Evolutionary conservation across 1,140 invertebrate species (phyloP), one percentile per base, ranked within the genome.

Genomic region (Bombus picipes): DNA sequence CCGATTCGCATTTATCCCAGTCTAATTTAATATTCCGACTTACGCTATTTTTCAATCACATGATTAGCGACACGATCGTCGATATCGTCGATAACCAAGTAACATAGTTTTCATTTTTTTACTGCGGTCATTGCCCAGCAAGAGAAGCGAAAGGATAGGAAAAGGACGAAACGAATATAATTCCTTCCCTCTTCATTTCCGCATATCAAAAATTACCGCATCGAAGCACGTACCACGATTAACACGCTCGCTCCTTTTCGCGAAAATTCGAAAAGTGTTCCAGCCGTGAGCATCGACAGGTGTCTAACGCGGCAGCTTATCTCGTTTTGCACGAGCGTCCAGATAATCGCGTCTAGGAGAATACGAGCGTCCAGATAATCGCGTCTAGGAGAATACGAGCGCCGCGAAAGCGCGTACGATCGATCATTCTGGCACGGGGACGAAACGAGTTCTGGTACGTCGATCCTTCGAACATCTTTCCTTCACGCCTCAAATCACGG

Each of bases 391-490:
- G 82, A 32, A 47, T 3, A 25, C 28, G n/a, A 25, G 13, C 8
- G 18, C 12, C 1, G 12, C 22, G 80, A 34, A 66, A 28, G 10
- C 82, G 82, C 18, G 43, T 34, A 70, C 83, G 76, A 85, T 85
- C 76, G 76, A 85, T 85, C 83, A 85, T 85, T 22, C 47, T 39
- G 47, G 34, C 76, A 53, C 53, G 76, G 53, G 39, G 76, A 79
- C 68, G 22, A 28, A 72, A 85, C 83, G 76, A 53, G 83, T 84
- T 79, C 76, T 47, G 47, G 62, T 71, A 59, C 75, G 66, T 84
- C 83, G 83, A 85, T 85, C 83, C 83, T 72, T 32, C 66, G 66
- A 62, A 68, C 74, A 70, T 43, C 81, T 83, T 81, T 73, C 81
- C 74, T 83, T 83, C 74, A 83, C 81, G 81, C 74, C 74, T 83